Evolutionary conservation across 2,888 invertebrate species (phyloP).

Genomic region (Pterostichus madidus): DNA sequence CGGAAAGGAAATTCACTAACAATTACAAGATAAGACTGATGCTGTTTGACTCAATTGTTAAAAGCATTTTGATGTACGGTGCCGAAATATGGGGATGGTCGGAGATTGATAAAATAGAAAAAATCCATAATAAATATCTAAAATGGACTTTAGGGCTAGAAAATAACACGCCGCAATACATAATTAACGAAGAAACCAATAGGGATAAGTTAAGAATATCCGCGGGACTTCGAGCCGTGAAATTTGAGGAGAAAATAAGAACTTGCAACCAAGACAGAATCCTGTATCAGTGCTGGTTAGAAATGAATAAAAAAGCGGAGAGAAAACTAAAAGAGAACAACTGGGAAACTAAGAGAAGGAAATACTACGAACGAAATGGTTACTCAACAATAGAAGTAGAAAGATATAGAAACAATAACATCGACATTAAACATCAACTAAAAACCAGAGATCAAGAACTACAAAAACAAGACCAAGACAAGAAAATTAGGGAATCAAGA

Average conservation of each 20-base stretch:
- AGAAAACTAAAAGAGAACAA: neutral
- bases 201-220: conserved; percentile 39
- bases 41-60: conserved; percentile 42
- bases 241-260: conserved; percentile 31
- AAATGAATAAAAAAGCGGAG: conserved; percentile 18
- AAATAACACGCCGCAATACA: conserved; percentile 9
- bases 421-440: neutral
- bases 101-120: conserved; percentile 34
- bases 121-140: conserved; percentile 25
- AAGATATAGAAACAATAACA: conserved; percentile 20
- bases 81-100: conserved; percentile 52
- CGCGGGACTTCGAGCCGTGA: neutral
- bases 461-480: conserved; percentile 5
- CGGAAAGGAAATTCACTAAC: conserved; percentile 48
- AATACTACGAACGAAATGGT: conserved; percentile 18
- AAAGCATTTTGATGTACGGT: conserved; percentile 49
- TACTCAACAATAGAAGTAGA: neutral
- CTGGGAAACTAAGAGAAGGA: neutral
- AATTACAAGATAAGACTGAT: conserved; percentile 27
- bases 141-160: conserved; percentile 62
- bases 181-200: conserved; percentile 55
- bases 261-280: conserved; percentile 1
- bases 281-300: conserved; percentile 1
- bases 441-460: neutral
- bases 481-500: neutral